Base-by-base conservation (phyloP, 2,797 vertebrate species). In the Phoebastria nigripes region DNA sequence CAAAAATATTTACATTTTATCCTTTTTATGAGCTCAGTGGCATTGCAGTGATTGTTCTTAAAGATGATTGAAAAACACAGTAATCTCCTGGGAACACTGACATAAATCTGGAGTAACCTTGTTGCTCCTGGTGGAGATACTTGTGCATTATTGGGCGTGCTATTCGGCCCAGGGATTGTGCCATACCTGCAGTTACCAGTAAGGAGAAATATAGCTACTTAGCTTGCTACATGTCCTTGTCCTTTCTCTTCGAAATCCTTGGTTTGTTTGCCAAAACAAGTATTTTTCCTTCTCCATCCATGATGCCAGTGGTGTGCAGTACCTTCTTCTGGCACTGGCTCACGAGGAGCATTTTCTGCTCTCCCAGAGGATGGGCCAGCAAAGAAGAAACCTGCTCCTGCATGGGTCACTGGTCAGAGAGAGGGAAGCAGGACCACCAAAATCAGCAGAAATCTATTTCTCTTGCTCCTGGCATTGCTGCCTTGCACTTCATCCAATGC, bases 1-100 rank as follows among this genome's bases (percentile, higher is more conserved):
- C 46, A 87, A 70, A 73, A 89, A 55, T 70, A 89, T 95, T 96
- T 96, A 92, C 61, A 90, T 80, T 90, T 91, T 74, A 61, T 35
- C 39, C 15, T 78, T 87, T 94, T 94, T 85, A 95, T 67, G 87
- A 94, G 74, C 87, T 87, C 61, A 44, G n/a, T 58, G 37, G 41
- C 42, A 82, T 16, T 71, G 72, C 94, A 93, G 69, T 83, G 47
- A 59, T 94, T 52, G 41, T 91, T 87, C 89, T 70, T 65, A 94
- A 87, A 89, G 93, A 89, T 31, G 71, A 79, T 0, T 58, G 79
- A 70, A 89, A 74, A 93, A 67, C 65, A 56, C 1, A 79, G 65
- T 47, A 31, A 80, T 51, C 46, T 94, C 74, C 80, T 47, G 55
- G 54, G 76, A 84, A 51, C 35, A 15, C 8, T 42, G 71, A 62